Base-by-base conservation (phyloP, 2,113 vertebrate genomes). In the Otis tarda region DNA sequence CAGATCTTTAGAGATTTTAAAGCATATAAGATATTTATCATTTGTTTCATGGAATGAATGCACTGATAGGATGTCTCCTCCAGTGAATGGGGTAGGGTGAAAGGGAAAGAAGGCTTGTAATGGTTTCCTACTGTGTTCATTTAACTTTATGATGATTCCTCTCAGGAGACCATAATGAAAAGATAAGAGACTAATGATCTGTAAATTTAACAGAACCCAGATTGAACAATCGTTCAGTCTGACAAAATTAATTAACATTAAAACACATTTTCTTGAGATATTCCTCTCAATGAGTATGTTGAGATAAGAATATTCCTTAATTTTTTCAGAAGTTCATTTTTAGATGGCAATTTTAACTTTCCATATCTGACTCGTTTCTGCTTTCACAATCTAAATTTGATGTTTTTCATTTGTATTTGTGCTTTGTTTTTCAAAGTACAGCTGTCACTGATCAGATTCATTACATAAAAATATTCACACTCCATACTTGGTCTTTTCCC, bases 141-240 rank as follows among this genome's bases (percentile, higher is more conserved):
- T 98, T 97, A 95, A 96, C 79, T 97, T 94, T 91, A 78, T 92
- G 96, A 93, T 87, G 87, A 63, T 47, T 90, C 78, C 53, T 97
- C 97, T 97, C 96, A 81, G 63, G 95, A 97, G 93, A 94, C 30
- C 31, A 50, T 95, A 76, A 95, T 85, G 95, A 97, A 96, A 97
- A 90, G 76, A 71, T 95, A 97, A 95, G 87, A 95, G 80, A 96
- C 95, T 97, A 98, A 96, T 95, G 95, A 98, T 95, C 90, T 86
- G 94, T 49, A 43, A 95, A 94, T 74, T 94, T 96, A 96, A 91
- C 57, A 96, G 81, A 94, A 96, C 45, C 68, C 83, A 96, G 87
- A 90, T 28, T 82, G 91, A 92, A 65, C 93, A 95, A 95, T 90
- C 87, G 94, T 97, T 97, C 95, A 96, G 15, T 95, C 87, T 97